Evolutionary conservation across 2,888 invertebrate species (phyloP).

Genomic region (Stictocephala bisonia): DNA sequence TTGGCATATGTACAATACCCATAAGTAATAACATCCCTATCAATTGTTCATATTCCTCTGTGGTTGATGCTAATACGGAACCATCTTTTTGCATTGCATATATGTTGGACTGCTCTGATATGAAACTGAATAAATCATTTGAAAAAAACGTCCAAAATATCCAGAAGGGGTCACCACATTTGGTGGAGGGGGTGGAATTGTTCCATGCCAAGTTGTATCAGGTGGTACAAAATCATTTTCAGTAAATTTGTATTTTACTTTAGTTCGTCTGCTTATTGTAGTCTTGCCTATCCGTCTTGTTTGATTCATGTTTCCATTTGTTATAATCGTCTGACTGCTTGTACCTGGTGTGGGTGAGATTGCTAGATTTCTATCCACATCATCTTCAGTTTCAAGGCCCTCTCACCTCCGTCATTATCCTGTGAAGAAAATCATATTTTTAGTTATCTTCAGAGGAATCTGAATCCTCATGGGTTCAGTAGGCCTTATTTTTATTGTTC

Average conservation of each 20-base stretch:
- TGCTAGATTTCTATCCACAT: too few relatives aligned
- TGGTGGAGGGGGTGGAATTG: slow-evolving; percentile 41
- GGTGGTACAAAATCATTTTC: not conserved
- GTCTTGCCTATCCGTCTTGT: not conserved
- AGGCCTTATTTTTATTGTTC: too few relatives aligned
- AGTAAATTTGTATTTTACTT: not conserved
- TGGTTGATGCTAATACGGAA: not conserved
- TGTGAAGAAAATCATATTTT: not conserved
- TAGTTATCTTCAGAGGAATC: too few relatives aligned
- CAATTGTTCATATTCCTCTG: slow-evolving; percentile 38
- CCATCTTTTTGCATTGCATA: slow-evolving; percentile 42
- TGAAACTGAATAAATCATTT: slow-evolving; percentile 22
- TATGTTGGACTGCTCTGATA: not conserved
- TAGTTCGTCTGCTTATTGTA: not conserved
- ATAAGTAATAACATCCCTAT: slow-evolving; percentile 33
- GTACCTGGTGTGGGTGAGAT: not conserved
- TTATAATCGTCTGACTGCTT: not conserved
- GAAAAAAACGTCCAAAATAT: slow-evolving; percentile 31
- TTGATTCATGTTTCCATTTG: too few relatives aligned
- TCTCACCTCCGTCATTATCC: not conserved
- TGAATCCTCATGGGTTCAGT: too few relatives aligned
- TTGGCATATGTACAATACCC: slow-evolving; percentile 37
- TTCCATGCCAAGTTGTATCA: slow-evolving; percentile 20
- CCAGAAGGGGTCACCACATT: slow-evolving; percentile 39
- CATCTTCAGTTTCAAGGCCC: not conserved